phyloP scores from a whole-genome alignment of 1,140 invertebrate genomes.

The Drosophila nigromelanica region DNA sequence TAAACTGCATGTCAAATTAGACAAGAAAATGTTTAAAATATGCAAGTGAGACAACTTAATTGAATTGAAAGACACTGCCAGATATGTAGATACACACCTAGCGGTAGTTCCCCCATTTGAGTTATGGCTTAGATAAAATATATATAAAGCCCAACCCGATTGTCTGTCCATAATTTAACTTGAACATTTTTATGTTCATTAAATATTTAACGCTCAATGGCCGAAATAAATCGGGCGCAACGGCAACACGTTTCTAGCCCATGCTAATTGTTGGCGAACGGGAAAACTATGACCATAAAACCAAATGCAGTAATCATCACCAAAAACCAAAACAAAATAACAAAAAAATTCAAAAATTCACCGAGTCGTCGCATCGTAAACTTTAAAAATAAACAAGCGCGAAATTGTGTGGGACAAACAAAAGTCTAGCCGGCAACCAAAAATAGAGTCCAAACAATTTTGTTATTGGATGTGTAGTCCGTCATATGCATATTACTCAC shows the following conservation, averaged over 20 bases:
- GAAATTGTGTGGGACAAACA: conserved; percentile 56
- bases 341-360: not conserved
- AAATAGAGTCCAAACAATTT: conserved; percentile 55
- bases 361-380: conserved; percentile 63
- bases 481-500: conserved; percentile 35
- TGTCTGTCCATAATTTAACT: conserved; percentile 51
- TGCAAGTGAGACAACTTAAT: conserved; percentile 51
- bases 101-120: conserved; percentile 42
- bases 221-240: conserved; percentile 40
- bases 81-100: not conserved
- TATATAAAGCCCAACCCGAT: not conserved
- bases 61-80: conserved; percentile 12
- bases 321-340: not conserved
- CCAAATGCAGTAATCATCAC: conserved; percentile 22
- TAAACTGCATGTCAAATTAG: conserved; percentile 50
- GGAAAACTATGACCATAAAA: conserved; percentile 40
- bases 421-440: conserved; percentile 12
- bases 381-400: conserved; percentile 67
- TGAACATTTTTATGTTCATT: conserved; percentile 48
- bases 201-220: conserved; percentile 70
- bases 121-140: conserved; percentile 29
- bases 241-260: conserved; percentile 27
- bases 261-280: conserved; percentile 49
- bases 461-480: conserved; percentile 26
- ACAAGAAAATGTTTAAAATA: conserved; percentile 54